Percentiles rank a stretch among this genome's conserved stretches.
These are phyloP conservation scores for Thymelicus lineola DNA, from an alignment of 2,888 invertebrate species.

Conservation along the genomic window DNA sequence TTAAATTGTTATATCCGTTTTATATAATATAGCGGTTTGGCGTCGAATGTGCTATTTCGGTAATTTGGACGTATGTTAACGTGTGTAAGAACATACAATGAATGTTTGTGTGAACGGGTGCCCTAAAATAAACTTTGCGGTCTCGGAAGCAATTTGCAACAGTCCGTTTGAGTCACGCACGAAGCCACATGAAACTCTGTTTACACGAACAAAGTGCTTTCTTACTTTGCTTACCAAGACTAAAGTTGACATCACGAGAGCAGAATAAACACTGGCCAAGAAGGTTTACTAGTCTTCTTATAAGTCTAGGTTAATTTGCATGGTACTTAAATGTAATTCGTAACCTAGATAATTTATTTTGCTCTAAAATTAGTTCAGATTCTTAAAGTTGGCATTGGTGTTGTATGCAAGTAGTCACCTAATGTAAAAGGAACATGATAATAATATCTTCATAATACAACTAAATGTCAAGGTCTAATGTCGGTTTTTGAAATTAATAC, in stretches of 20 bases:
- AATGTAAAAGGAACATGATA: not conserved
- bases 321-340: not conserved
- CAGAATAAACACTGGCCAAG: not conserved
- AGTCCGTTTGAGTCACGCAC: conserved; percentile 13
- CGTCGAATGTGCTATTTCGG: conserved; percentile 16
- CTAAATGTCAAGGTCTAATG: too few species aligned
- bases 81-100: not conserved
- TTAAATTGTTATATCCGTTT: conserved; percentile 17
- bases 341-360: not conserved
- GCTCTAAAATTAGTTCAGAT: not conserved
- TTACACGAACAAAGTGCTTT: conserved; percentile 6
- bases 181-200: conserved; percentile 11
- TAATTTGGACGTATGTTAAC: conserved; percentile 4
- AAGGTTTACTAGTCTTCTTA: not conserved
- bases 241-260: conserved; percentile 4
- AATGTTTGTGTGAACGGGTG: conserved; percentile 18
- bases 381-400: not conserved
- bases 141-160: conserved; percentile 20
- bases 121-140: conserved; percentile 24
- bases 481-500: too few species aligned
- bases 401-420: not conserved
- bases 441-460: not conserved
- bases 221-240: conserved; percentile 6
- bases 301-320: not conserved
- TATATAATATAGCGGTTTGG: conserved; percentile 4